A percentile compares a stretch with the other conserved stretches of the same genome.
phyloP scores from a whole-genome alignment of 2,113 vertebrate species.

The Oncorhynchus gorbuscha region DNA sequence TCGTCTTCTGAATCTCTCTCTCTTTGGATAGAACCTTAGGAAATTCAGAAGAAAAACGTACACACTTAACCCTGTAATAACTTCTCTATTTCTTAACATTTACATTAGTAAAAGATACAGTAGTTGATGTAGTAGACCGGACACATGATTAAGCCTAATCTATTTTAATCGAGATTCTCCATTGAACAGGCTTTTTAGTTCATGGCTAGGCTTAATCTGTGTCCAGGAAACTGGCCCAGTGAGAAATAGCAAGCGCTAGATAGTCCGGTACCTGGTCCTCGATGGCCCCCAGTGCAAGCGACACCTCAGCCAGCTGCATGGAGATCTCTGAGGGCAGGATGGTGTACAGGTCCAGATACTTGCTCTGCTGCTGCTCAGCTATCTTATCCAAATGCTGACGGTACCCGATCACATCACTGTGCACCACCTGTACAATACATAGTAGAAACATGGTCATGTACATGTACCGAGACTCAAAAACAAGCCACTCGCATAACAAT shows the following conservation, averaged over 20 bases:
- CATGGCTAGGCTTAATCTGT: too few species aligned
- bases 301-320: conserved; percentile 87
- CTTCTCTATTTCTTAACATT: too few species aligned
- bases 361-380: conserved; percentile 90
- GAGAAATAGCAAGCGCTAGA: not conserved
- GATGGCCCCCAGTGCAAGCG: conserved; percentile 81
- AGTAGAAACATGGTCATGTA: too few species aligned
- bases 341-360: conserved; percentile 87
- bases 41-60: not conserved
- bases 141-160: too few species aligned
- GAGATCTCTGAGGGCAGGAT: conserved; percentile 89
- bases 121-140: not conserved
- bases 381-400: conserved; percentile 86
- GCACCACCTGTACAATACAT: conserved; percentile 73
- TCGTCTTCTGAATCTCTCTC: conserved; percentile 83
- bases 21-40: conserved; percentile 87
- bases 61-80: too few species aligned
- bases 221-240: too few species aligned
- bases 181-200: too few species aligned
- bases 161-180: too few species aligned
- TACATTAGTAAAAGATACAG: not conserved
- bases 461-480: not conserved
- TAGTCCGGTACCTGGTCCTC: conserved; percentile 83
- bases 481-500: not conserved
- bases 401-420: conserved; percentile 80